Base-by-base conservation (phyloP, 1,140 invertebrate genomes). In the Aphidius ervi region DNA sequence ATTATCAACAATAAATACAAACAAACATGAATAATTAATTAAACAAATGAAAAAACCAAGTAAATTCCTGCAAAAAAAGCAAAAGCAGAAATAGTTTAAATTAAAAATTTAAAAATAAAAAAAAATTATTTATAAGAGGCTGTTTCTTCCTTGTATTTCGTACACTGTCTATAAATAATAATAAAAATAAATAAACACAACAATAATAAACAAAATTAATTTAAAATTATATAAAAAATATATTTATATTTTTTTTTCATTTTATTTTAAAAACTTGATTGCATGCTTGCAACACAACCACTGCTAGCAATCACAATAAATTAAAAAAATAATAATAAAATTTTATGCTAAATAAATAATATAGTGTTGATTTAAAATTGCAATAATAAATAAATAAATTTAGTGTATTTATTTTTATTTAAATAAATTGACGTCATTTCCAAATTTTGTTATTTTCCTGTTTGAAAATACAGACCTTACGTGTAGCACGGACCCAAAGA, bases 401-500 rank as follows among this genome's bases (percentile, higher is more conserved):
- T 16, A 49, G 9, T 37, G 8, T 46, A 46, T 8, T 49, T 40
- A 16, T 16, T 16, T 16, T 16, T 16, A 16, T 16, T 16, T 16
- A 48, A 58, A 50, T 8, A 31, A 52, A 48, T 48, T 48, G n/a
- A 9, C 49, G 37, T 1, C 4, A 37, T 43, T 43, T 43, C 42
- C 9, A 43, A 43, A 43, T 43, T 43, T 43, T 43, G 1, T 37
- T 10, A 52, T 39, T 37, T 41, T 54, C 31, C 42, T 20, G 31
- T 16, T 31, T 31, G 4, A 40, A 50, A 68, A 78, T 84, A 85
- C 84, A 86, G 86, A 92, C 90, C 90, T 92, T 91, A 84, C 89
- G 85, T 82, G 88, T 88, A 84, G 88, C 89, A 85, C 91, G 87
- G 80, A 91, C 87, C 89, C 89, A 92, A 78, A 92, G 88, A 82